phyloP scores from a whole-genome alignment of 2,888 invertebrate genomes.

The Drosophila demipolita region DNA sequence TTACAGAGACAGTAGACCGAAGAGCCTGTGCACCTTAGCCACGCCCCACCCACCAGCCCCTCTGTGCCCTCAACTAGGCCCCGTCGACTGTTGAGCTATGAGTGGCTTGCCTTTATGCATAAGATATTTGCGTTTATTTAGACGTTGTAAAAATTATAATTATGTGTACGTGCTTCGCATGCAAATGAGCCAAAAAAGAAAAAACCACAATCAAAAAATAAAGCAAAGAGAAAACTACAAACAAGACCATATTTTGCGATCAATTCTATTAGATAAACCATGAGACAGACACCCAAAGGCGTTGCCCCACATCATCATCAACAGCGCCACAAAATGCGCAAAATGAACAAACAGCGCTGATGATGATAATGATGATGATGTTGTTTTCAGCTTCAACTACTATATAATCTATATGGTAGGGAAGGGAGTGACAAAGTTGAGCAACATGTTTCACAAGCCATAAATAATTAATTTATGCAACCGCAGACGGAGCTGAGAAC shows the following conservation, averaged over 20 bases:
- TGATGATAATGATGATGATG: slow-evolving; percentile 48
- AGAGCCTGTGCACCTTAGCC: neutral
- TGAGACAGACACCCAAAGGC: slow-evolving; percentile 37
- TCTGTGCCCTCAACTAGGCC: neutral
- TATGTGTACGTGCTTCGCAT: slow-evolving; percentile 73
- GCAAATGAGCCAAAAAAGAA: slow-evolving; percentile 32
- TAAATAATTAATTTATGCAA: slow-evolving; percentile 79
- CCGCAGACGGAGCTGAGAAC: slow-evolving; percentile 48
- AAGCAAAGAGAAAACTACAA: slow-evolving; percentile 34
- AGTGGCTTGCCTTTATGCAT: slow-evolving; percentile 63
- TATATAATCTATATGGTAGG: neutral
- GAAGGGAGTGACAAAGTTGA: slow-evolving; percentile 26
- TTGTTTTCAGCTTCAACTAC: slow-evolving; percentile 23
- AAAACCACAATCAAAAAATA: neutral
- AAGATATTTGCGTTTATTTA: slow-evolving; percentile 77
- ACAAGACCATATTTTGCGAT: slow-evolving; percentile 74
- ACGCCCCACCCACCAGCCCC: neutral
- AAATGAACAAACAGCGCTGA: slow-evolving; percentile 60
- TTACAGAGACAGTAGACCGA: slow-evolving; percentile 49
- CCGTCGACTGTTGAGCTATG: slow-evolving; percentile 25
- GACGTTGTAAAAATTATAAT: slow-evolving; percentile 81
- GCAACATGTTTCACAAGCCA: slow-evolving; percentile 69
- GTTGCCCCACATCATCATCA: slow-evolving; percentile 33
- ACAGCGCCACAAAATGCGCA: slow-evolving; percentile 50
- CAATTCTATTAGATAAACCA: slow-evolving; percentile 72